Base-by-base conservation (phyloP, 2,113 vertebrate species). In the Oxygymnocypris stewartii region DNA sequence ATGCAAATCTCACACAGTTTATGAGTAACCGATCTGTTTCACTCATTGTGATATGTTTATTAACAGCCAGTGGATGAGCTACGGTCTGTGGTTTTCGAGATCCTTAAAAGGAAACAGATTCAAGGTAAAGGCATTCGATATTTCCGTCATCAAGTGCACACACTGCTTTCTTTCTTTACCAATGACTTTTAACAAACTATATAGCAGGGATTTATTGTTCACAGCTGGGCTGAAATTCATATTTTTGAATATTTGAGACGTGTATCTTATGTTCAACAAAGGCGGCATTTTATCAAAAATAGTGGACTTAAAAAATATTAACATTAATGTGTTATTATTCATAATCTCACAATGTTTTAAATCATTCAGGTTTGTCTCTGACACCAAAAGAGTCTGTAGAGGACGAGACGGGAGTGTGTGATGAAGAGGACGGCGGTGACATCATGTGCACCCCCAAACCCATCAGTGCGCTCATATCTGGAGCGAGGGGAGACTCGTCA, bases 21-120 rank as follows among this genome's bases (percentile, higher is more conserved):
- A 23, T 37, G 67, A 69, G 28, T 57, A 74, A 74, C 10, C 7
- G 1, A 5, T 11, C 1, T 63, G 23, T 59, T 82, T 54, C 51
- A 20, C 51, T 54, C 6, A 2, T 20, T 54, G 51, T 0, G 6
- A 51, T 14, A 31, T 57, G 47, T 54, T 9, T 42, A 35, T 40
- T 42, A 28, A 42, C 84, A 96, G 95, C 94, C 95, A 0, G 89
- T 96, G 57, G 94, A 96, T 6, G 94, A 95, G 86, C 92, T 96
- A 51, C 92, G 95, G 0, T 76, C 89, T 1, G 93, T 95, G 79
- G 93, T 96, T 18, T 95, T 95, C 87, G 93, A 95, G 57, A 95
- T 96, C 37, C 90, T 96, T 85, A 95, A 94, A 89, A 96, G 91
- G 88, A 94, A 85, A 40, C 94, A 92, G 16, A 57, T 40, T 51